Conservation (phyloP, 2,113 vertebrate genomes). For the Ascaphus truei region DNA sequence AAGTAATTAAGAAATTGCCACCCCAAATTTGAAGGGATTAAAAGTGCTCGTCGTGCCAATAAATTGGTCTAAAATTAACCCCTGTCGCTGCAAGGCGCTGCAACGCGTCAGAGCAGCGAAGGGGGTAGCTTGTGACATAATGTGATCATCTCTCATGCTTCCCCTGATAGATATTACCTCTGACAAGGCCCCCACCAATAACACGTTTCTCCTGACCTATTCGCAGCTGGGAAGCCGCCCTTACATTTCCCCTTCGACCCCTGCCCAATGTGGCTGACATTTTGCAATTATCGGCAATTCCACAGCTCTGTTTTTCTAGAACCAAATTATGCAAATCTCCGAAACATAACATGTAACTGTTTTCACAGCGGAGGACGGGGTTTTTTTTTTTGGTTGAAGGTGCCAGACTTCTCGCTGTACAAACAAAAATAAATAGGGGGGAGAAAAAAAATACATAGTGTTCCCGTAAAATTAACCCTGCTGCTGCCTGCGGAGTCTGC, state of each 20-base stretch:
- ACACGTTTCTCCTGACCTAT: slow-evolving; percentile 22
- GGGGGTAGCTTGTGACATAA: not conserved
- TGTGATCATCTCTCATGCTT: not conserved
- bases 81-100: too few species aligned
- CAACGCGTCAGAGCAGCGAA: too few species aligned
- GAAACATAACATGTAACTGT: not conserved
- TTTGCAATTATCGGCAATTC: slow-evolving; percentile 32
- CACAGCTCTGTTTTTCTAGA: slow-evolving; percentile 19
- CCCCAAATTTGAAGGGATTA: too few species aligned
- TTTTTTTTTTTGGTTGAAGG: not conserved
- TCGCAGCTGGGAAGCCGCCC: slow-evolving; percentile 21
- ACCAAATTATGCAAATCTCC: slow-evolving; percentile 18
- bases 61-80: too few species aligned
- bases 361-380: not conserved
- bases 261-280: slow-evolving; percentile 34
- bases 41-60: too few species aligned
- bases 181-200: slow-evolving; percentile 29
- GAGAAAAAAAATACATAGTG: slow-evolving; percentile 19
- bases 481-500: too few species aligned
- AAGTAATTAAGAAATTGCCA: too few species aligned
- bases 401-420: not conserved
- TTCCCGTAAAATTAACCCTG: not conserved
- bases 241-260: slow-evolving; percentile 27
- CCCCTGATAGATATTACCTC: slow-evolving; percentile 21
- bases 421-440: too few species aligned